Percentiles rank a stretch among this genome's conserved stretches.
Evolutionary conservation across 2,797 vertebrate species (phyloP).

Genomic region (Cynopterus sphinx): DNA sequence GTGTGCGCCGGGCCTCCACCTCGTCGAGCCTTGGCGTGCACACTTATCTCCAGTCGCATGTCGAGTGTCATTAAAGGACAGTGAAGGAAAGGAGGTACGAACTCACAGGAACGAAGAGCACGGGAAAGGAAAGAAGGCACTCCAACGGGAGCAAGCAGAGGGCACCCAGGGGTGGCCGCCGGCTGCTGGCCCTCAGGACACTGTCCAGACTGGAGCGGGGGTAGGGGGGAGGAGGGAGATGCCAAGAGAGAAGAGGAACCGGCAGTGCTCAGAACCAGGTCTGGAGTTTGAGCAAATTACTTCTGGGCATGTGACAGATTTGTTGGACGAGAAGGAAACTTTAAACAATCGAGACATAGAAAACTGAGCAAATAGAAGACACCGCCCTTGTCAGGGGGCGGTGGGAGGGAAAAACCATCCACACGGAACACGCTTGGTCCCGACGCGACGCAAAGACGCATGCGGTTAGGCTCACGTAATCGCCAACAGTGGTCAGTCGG

Average conservation of each 20-base stretch:
- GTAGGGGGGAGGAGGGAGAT: background rate
- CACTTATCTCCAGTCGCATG: background rate
- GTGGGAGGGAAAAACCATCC: background rate
- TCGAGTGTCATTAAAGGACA: background rate
- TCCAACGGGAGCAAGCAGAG: background rate
- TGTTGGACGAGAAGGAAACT: background rate
- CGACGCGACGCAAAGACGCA: background rate
- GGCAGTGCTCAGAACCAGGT: background rate
- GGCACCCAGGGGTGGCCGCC: no score
- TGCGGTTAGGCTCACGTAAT: background rate
- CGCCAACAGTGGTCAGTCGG: background rate
- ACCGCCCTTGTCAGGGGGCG: background rate
- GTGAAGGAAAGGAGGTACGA: background rate
- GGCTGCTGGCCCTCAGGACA: accelerated
- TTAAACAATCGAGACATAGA: background rate
- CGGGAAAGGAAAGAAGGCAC: background rate
- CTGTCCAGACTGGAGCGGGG: background rate
- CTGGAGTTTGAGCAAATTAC: background rate
- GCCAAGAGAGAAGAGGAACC: background rate
- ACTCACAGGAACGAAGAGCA: background rate
- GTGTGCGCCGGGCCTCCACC: background rate
- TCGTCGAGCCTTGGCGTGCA: background rate
- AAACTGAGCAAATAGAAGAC: background rate
- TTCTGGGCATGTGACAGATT: background rate
- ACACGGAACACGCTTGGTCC: background rate